phyloP scores from a whole-genome alignment of 64 coral and sea anemone species.

The Actinia equina region DNA sequence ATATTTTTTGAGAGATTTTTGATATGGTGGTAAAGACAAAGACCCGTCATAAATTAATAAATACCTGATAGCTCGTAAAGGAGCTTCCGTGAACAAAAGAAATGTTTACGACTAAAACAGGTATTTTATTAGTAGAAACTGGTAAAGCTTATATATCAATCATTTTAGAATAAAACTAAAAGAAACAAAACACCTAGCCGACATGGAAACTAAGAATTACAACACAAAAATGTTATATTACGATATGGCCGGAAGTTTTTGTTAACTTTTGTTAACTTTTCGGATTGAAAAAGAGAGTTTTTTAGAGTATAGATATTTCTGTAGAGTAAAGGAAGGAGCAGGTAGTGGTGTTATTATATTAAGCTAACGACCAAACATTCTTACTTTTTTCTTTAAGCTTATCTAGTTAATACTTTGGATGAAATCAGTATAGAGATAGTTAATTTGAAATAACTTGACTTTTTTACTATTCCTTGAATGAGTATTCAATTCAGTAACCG shows the following conservation, averaged over 20 bases:
- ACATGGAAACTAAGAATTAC: not conserved
- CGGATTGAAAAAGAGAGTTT: not conserved
- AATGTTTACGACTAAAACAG: constrained; percentile 11
- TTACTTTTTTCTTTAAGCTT: too few species aligned
- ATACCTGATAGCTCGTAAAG: not conserved
- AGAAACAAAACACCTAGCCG: not conserved
- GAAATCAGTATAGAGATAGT: not conserved
- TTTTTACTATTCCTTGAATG: not conserved
- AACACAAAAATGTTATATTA: not conserved
- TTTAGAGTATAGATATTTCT: not conserved
- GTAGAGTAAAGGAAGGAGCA: not conserved
- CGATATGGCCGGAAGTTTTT: not conserved
- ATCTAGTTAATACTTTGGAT: not conserved
- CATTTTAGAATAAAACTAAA: not conserved
- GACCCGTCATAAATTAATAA: constrained; percentile 28
- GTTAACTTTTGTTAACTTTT: not conserved
- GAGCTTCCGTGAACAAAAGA: constrained; percentile 17
- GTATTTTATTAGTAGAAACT: not conserved
- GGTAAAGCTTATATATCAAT: not conserved
- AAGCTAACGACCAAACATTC: not conserved
- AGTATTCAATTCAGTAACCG: not conserved
- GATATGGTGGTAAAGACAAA: not conserved
- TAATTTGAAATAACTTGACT: not conserved
- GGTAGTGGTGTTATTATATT: not conserved
- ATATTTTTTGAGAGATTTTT: not conserved